Percentiles rank a stretch among this genome's conserved stretches.
phyloP scores from a whole-genome alignment of 1,140 invertebrate species.

The Drosophila burlai region DNA sequence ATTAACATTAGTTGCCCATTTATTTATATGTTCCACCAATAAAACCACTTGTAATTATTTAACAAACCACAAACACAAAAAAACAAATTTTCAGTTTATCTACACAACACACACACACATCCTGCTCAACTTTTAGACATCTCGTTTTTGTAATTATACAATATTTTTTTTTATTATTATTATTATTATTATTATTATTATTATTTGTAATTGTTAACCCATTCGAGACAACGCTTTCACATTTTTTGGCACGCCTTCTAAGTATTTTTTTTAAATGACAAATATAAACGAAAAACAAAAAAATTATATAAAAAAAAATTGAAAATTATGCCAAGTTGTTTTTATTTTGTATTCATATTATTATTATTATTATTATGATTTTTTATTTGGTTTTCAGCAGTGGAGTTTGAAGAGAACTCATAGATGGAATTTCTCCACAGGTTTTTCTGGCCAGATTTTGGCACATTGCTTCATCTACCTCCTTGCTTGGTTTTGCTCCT shows the following conservation, averaged over 20 bases:
- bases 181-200: conserved; percentile 15
- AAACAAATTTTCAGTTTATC: conserved; percentile 10
- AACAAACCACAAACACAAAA: conserved; percentile 1
- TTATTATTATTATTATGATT: conserved; percentile 11
- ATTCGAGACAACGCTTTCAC: conserved; percentile 24
- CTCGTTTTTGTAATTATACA: conserved; percentile 31
- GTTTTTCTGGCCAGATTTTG: not conserved
- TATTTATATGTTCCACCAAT: conserved; percentile 51
- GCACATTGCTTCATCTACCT: not conserved
- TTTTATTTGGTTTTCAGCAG: conserved; percentile 20
- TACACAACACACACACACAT: not conserved
- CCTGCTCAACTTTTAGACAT: conserved; percentile 1
- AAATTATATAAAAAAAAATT: conserved; percentile 29
- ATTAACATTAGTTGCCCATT: conserved; percentile 52
- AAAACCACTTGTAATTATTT: conserved; percentile 57
- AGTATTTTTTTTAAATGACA: conserved; percentile 57
- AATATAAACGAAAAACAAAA: conserved; percentile 47
- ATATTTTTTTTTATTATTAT: conserved; percentile 3
- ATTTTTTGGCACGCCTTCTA: conserved; percentile 47
- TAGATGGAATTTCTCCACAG: not conserved
- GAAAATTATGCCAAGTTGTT: conserved; percentile 35
- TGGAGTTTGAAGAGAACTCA: too few relatives aligned
- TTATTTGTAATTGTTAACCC: conserved; percentile 29
- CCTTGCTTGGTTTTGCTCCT: too few relatives aligned
- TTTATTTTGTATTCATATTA: conserved; percentile 37